These are phyloP conservation scores for Amphimedon queenslandica DNA, from an alignment of 37 sponge, comb jelly and placozoan genomes.

Conservation along the genomic window DNA sequence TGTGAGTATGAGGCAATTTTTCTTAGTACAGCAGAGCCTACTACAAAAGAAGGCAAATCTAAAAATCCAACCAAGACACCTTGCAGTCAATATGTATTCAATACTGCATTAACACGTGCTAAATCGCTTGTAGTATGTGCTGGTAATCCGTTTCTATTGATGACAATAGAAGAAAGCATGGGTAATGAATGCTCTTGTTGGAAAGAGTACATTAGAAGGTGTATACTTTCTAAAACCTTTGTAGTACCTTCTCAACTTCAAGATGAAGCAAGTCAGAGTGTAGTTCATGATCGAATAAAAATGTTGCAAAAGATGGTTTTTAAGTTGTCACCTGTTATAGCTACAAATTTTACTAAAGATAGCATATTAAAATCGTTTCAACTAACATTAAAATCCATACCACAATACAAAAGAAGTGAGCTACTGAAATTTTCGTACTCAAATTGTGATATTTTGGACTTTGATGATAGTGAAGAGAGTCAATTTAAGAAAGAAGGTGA, in stretches of 20 bases:
- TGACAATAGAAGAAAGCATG: conserved; percentile 41
- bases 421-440: neutral
- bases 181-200: neutral
- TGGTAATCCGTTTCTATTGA: conserved; percentile 62
- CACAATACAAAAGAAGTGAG: neutral
- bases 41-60: conserved; percentile 20
- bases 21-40: conserved; percentile 62
- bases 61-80: conserved; percentile 53
- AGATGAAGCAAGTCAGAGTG: neutral
- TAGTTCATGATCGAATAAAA: neutral
- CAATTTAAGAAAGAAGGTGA: neutral
- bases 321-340: neutral
- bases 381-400: conserved; percentile 17
- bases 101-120: conserved; percentile 67
- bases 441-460: neutral
- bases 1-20: conserved; percentile 47
- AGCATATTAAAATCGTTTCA: conserved; percentile 37
- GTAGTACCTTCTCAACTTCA: neutral
- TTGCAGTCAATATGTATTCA: conserved; percentile 60
- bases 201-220: neutral
- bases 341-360: neutral
- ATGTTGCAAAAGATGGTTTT: neutral
- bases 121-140: conserved; percentile 52
- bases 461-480: neutral
- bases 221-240: neutral